Evolutionary conservation across 2,888 invertebrate species (phyloP), one percentile per base, ranked within the genome.

Genomic region (Cheilosia urbana): DNA sequence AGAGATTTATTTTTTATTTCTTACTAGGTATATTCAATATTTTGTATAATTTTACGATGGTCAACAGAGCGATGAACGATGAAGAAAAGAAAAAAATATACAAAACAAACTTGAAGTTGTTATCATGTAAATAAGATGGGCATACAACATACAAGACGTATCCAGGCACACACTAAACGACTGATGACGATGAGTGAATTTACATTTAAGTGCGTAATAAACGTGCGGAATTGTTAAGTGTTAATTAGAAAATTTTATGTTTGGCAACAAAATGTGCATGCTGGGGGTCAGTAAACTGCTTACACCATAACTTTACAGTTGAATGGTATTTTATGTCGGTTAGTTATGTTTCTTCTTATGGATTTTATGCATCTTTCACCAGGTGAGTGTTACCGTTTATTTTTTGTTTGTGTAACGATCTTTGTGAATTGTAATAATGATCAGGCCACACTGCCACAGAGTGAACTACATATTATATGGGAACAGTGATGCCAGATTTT

Each of bases 181-280:
- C 11, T 19, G 49, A 40, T 51, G 76, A 68, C 15, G 49, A 40
- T 51, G 76, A 68, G 42, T 60, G 66, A 63, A 63, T 68, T 60
- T 76, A 60, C 66, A 47, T 76, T 75, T 76, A 51, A 76, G 37
- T 58, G 66, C 42, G 42, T 60, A 66, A 60, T 76, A 68, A 66
- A 58, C 75, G 47, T 57, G 75, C 75, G 37, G 47, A 75, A 65
- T 65, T 57, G 65, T 65, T 58, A 75, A 66, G 75, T 75, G 75
- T 30, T 75, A 75, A 75, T 75, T 75, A 49, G 57, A 58, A 58
- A 60, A 42, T 19, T 73, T 47, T 55, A 63, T 73, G 55, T 73
- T 55, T 73, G 55, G 30, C 55, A 45, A 30, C 42, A 45, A 55
- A 49, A 63, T 63, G 63, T 68, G 66, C 55, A 55, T 63, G 49